Conservation (phyloP, 2,888 invertebrate species). For the Drosophila hawaiiensis region DNA sequence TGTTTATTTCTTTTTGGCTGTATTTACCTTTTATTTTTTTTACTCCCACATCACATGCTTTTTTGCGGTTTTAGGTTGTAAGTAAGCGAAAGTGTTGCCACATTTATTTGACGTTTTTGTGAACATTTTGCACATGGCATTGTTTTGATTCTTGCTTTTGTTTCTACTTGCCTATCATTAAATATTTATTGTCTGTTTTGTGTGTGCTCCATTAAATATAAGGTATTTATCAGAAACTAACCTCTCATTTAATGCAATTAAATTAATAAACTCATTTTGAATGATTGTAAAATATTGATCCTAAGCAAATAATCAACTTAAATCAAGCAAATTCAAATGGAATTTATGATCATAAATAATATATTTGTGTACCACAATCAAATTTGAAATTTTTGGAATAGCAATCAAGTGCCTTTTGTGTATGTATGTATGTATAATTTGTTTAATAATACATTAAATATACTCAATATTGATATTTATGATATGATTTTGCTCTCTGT, state of each 20-base stretch:
- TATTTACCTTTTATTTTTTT: neutral
- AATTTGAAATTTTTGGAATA: slow-evolving; percentile 9
- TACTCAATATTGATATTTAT: slow-evolving; percentile 13
- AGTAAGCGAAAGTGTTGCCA: slow-evolving; percentile 40
- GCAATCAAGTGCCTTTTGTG: neutral
- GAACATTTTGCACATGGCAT: slow-evolving; percentile 14
- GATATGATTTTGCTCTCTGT: slow-evolving; percentile 7
- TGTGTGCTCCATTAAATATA: neutral
- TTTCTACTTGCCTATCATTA: slow-evolving; percentile 3
- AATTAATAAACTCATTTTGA: slow-evolving; percentile 31
- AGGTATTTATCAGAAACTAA: slow-evolving; percentile 1
- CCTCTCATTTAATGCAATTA: slow-evolving; percentile 19
- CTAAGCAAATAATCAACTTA: slow-evolving; percentile 18
- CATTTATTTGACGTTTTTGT: slow-evolving; percentile 25
- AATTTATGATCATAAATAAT: slow-evolving; percentile 20
- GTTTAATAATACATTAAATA: slow-evolving; percentile 10
- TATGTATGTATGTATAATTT: neutral
- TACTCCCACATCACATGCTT: slow-evolving; percentile 28
- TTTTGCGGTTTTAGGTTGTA: slow-evolving; percentile 22
- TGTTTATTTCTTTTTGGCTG: slow-evolving; percentile 4
- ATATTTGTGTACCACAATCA: slow-evolving; percentile 5
- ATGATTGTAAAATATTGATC: slow-evolving; percentile 17
- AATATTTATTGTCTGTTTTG: slow-evolving; percentile 26
- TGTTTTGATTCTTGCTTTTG: neutral
- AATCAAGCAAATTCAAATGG: slow-evolving; percentile 8